Evolutionary conservation across 1,140 invertebrate genomes (phyloP).

Genomic region (Papilio polyxenes): DNA sequence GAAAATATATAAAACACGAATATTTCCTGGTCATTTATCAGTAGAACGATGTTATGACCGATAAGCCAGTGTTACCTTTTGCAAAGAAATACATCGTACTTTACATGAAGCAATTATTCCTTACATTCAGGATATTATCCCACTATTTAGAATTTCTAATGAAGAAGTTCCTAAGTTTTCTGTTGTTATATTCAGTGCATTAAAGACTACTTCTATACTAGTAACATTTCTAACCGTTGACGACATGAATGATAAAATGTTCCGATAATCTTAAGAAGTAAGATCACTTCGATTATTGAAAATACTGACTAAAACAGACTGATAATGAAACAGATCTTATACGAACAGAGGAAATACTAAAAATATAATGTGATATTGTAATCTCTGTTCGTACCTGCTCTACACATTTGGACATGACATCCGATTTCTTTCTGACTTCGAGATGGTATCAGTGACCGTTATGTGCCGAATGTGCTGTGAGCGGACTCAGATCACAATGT

Average conservation of each 20-base stretch:
- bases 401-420: slow-evolving; percentile 45
- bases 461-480: slow-evolving; percentile 39
- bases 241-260: not conserved
- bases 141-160: not conserved
- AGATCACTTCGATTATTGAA: not conserved
- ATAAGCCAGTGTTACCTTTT: not conserved
- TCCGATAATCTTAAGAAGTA: no score
- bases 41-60: not conserved
- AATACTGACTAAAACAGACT: not conserved
- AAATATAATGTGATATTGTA: not conserved
- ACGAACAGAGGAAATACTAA: not conserved
- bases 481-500: slow-evolving; percentile 45
- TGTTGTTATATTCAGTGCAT: not conserved
- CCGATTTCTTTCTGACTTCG: slow-evolving; percentile 52
- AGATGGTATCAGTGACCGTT: slow-evolving; percentile 54
- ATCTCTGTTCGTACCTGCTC: slow-evolving; percentile 26
- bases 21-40: slow-evolving; percentile 9
- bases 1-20: not conserved
- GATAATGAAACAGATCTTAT: not conserved
- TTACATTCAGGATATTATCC: not conserved
- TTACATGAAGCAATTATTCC: not conserved
- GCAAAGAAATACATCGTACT: not conserved
- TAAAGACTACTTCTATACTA: not conserved
- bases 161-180: not conserved
- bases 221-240: not conserved